Conservation (phyloP, 2,113 vertebrate genomes). For the Eleginops maclovinus region DNA sequence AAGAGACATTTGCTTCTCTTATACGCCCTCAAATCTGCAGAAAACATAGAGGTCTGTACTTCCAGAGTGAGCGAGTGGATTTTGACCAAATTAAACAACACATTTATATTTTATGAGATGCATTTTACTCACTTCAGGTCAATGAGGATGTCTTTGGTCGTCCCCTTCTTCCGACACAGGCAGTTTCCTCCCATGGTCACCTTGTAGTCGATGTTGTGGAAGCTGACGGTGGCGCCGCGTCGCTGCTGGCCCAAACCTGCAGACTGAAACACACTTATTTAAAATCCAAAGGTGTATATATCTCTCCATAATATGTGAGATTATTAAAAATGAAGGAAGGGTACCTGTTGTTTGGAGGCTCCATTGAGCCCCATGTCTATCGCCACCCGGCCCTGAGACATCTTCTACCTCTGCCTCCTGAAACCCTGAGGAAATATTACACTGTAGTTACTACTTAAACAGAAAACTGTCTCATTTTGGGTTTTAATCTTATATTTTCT, state of each 20-base stretch:
- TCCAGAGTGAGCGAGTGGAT: too few relatives aligned
- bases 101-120: too few relatives aligned
- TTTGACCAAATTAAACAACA: too few relatives aligned
- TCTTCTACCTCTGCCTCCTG: constrained; percentile 21
- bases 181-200: constrained; percentile 59
- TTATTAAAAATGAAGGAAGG: background rate
- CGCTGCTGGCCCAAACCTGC: background rate
- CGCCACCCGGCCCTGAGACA: background rate
- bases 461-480: background rate
- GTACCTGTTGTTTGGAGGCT: constrained; percentile 42
- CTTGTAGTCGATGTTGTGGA: constrained; percentile 80
- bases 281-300: background rate
- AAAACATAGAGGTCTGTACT: too few relatives aligned
- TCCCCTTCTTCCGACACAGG: constrained; percentile 59
- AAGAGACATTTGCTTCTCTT: too few relatives aligned
- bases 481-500: too few relatives aligned
- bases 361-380: constrained; percentile 27
- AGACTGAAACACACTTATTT: constrained; percentile 17
- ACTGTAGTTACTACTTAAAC: background rate
- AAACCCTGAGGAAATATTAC: background rate
- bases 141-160: constrained; percentile 76
- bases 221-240: constrained; percentile 74
- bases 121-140: constrained; percentile 80
- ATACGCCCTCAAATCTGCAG: too few relatives aligned
- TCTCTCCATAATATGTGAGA: too few relatives aligned